Evolutionary conservation across 2,797 vertebrate genomes (phyloP).

Genomic region (Antennarius maculatus): DNA sequence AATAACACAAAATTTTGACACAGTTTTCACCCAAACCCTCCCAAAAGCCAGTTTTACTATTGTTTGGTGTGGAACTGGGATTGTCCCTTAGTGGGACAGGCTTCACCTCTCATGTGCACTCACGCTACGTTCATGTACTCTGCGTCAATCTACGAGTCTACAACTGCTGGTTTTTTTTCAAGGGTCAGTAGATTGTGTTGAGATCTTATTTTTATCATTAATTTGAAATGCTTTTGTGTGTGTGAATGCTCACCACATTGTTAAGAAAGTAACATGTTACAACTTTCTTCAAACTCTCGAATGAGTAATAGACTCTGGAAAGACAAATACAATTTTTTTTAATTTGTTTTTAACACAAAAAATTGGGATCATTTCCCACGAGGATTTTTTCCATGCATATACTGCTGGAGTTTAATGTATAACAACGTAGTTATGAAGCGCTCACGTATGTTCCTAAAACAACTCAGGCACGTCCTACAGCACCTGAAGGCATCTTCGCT

Average conservation of each 20-base stretch:
- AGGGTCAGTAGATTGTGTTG: background rate
- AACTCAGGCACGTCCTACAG: constrained; percentile 5
- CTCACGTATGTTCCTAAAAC: background rate
- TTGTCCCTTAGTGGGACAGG: background rate
- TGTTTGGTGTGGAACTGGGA: background rate
- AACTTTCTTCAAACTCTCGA: background rate
- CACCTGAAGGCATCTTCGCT: constrained; percentile 38
- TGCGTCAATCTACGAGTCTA: background rate
- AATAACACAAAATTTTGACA: background rate
- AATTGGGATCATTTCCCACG: background rate
- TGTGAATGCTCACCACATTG: background rate
- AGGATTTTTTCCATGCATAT: background rate
- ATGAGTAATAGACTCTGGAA: background rate
- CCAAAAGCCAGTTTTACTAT: too few species aligned
- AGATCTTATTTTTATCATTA: background rate
- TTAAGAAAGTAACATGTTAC: background rate
- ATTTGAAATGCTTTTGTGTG: background rate
- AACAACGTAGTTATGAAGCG: background rate
- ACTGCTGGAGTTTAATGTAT: background rate
- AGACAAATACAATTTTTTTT: background rate
- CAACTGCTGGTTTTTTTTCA: background rate
- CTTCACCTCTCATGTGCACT: background rate
- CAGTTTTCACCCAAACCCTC: too few species aligned
- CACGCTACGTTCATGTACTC: constrained; percentile 28
- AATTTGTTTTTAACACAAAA: background rate